Conservation (phyloP, 1,140 invertebrate species). For the Diabrotica virgifera region DNA sequence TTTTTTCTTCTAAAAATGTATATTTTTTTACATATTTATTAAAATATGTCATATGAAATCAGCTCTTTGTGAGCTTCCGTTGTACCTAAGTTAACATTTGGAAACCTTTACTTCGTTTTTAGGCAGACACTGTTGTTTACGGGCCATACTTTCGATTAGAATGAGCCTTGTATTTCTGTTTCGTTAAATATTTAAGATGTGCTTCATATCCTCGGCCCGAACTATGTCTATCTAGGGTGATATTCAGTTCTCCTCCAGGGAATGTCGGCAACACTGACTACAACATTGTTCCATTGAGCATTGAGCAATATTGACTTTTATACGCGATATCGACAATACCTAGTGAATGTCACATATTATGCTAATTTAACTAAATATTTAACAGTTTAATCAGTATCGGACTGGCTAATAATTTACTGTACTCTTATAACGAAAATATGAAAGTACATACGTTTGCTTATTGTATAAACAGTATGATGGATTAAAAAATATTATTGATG, state of each 20-base stretch:
- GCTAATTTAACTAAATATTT: neutral
- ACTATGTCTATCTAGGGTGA: conserved; percentile 1
- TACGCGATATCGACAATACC: neutral
- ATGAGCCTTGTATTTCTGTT: neutral
- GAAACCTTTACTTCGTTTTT: no score
- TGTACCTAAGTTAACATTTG: no score
- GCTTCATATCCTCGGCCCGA: neutral
- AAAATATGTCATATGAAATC: no score
- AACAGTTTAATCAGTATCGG: neutral
- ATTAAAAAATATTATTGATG: no score
- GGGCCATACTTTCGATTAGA: neutral
- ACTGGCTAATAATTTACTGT: no score
- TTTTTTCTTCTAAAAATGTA: no score
- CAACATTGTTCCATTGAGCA: neutral
- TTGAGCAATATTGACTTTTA: neutral
- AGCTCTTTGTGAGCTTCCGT: no score
- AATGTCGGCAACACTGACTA: neutral
- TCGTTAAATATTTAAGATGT: neutral
- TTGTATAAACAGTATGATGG: no score
- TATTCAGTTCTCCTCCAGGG: neutral
- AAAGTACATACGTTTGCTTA: no score
- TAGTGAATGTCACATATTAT: neutral
- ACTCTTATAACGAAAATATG: no score
- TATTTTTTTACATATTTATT: no score
- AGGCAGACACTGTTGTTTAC: no score